Conservation (phyloP, 2,113 vertebrate genomes). For the Pelmatolapia mariae region DNA sequence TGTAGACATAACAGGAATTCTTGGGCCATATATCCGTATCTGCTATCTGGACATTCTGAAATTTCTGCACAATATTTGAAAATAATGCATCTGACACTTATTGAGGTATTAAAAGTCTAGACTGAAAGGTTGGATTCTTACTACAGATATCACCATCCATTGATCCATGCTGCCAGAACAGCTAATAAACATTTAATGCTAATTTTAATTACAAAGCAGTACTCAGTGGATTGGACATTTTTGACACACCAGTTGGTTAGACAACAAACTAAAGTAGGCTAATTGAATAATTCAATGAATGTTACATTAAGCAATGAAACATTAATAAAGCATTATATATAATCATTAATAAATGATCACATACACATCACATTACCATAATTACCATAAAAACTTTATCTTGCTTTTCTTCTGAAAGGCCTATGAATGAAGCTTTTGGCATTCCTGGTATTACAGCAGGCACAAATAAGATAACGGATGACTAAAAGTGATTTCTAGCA, state of each 20-base stretch:
- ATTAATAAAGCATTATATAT: constrained; percentile 22
- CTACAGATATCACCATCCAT: neutral
- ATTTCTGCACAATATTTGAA: neutral
- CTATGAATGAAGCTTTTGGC: neutral
- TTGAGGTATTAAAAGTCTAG: neutral
- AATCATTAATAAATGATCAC: constrained; percentile 5
- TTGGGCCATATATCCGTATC: neutral
- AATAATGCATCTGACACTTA: neutral
- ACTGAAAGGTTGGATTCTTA: neutral
- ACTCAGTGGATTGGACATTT: neutral
- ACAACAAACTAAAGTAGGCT: neutral
- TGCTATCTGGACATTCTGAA: neutral
- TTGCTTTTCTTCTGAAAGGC: neutral
- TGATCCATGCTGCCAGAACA: neutral
- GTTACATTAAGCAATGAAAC: constrained; percentile 2
- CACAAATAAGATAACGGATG: neutral
- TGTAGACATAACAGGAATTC: neutral
- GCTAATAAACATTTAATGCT: neutral
- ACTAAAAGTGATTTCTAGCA: neutral
- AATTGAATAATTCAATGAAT: constrained; percentile 18
- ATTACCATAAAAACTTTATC: neutral
- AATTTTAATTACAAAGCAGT: neutral
- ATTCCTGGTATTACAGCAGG: neutral
- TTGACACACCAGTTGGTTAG: neutral
- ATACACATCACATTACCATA: neutral